Base-by-base conservation (phyloP, 2,113 vertebrate species). In the Protomyctophum bolini region DNA sequence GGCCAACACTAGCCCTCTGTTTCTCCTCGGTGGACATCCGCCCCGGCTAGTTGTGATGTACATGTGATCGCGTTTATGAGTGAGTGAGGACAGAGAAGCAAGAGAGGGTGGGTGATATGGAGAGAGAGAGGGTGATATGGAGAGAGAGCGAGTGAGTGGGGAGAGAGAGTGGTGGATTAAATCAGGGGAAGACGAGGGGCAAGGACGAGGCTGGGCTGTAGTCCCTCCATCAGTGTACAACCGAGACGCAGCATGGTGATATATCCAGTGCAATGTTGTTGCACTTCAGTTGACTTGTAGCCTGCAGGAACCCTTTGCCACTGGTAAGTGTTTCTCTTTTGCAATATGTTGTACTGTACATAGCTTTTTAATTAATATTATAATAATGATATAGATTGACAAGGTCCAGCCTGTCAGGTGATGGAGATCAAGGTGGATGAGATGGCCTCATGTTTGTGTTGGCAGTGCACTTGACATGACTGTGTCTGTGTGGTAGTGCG, bases 1-100 rank as follows among this genome's bases (percentile, higher is more conserved):
- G 83, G 73, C 79, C 81, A 86, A 87, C 84, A 87, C 85, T 87
- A 75, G 81, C 76, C 86, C 73, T 75, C 82, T 86, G 83, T 89
- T 63, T 81, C 73, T 82, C 69, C 67, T 77, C 75, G n/a, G 56
- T 84, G 78, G 87, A 87, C 87, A 79, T 90, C 78, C 63, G 80
- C 75, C 75, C 56, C 64, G 75, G 76, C 66, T 61, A 66, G 75
- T 72, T 69, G 73, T 60, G 33, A 41, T 68, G 63, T 21, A 77
- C 83, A 81, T 86, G 79, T 85, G 81, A 83, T 70, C 80, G 67
- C 49, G 58, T 75, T 73, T 73, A 72, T 68, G 70, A 63, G 69
- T 33, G 77, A 68, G 66, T 6, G 54, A 58, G 7, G 28, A 60
- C 28, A 41, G 9, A 60, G 29, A 60, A 60, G 29, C 33, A 29